Base-by-base conservation (phyloP, 1,140 invertebrate species). In the Heliothis virescens region DNA sequence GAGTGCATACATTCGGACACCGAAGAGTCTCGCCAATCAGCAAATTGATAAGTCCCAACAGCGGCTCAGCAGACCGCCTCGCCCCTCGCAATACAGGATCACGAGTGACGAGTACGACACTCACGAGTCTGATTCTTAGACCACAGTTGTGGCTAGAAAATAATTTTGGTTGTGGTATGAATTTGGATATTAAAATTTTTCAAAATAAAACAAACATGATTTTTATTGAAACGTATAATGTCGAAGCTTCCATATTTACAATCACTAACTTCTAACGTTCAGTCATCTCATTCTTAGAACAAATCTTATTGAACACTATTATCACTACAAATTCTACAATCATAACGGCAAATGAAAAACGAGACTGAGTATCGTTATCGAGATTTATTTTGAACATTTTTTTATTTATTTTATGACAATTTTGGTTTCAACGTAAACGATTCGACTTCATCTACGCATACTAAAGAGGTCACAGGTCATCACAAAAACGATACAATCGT, bases 181-280 rank as follows among this genome's bases (percentile, higher is more conserved):
- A 7, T 47, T 41, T 82, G 83, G 73, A 88, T 55, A 75, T 73
- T 80, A 63, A 76, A 76, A 7, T 52, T 4, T 16, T 59, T 52
- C 63, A 18, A 76, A 94, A 94, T 91, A 82, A 94, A 94, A 92
- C 91, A 83, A 91, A 83, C 41, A 60, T 79, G 34, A 34, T 82
- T 89, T 92, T 94, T 91, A 94, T 87, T 94, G 86, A 94, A 94
- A 93, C 86, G 87, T 94, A 92, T 94, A 94, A 92, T 94, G 90
- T 93, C 91, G 91, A 94, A 94, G 93, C 93, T 92, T 90, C 91
- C 84, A 81, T 94, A 94, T 94, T 92, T 94, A 94, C 93, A 94
- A 93, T 91, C 86, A 90, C 91, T 93, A 94, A 92, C 81, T 83
- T 90, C 92, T 92, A 94, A 89, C 92, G 89, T 93, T 94, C 93